A percentile compares a stretch with the other conserved stretches of the same genome.
Evolutionary conservation across 2,113 vertebrate genomes (phyloP).

Genomic region (Vicugna pacos): DNA sequence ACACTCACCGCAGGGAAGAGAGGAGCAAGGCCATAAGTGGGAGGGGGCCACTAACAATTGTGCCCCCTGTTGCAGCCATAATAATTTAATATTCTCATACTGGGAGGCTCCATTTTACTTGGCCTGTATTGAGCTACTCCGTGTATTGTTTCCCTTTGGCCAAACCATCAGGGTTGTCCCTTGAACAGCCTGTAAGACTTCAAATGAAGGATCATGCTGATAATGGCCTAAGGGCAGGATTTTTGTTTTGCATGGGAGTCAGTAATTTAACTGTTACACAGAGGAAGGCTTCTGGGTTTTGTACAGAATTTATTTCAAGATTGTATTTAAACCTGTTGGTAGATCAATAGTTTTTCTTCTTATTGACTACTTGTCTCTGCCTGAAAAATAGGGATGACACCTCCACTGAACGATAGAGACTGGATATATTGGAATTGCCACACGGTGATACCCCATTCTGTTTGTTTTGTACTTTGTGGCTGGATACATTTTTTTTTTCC

Average conservation of each 20-base stretch:
- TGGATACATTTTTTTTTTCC: background rate
- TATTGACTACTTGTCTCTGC: conserved; percentile 65
- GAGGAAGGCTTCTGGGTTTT: conserved; percentile 73
- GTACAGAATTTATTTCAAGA: conserved; percentile 81
- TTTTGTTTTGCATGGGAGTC: conserved; percentile 81
- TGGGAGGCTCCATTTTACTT: conserved; percentile 76
- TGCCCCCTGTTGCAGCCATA: conserved; percentile 81
- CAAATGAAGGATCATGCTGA: conserved; percentile 85
- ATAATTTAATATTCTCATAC: conserved; percentile 86
- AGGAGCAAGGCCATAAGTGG: conserved; percentile 69
- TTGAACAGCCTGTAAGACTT: conserved; percentile 83
- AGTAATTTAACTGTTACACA: conserved; percentile 82
- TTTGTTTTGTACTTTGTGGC: conserved; percentile 55
- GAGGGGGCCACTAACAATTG: conserved; percentile 75
- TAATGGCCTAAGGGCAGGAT: conserved; percentile 85
- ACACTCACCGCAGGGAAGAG: conserved; percentile 80
- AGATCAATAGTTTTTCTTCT: conserved; percentile 71
- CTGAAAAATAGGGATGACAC: conserved; percentile 44
- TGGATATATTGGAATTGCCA: conserved; percentile 36
- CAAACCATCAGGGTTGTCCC: conserved; percentile 80
- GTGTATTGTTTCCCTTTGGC: conserved; percentile 78
- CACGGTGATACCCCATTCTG: background rate
- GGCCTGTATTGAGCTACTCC: conserved; percentile 25
- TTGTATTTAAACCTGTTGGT: conserved; percentile 74
- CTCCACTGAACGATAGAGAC: conserved; percentile 39